Conservation (phyloP, 1,140 invertebrate genomes). For the Ostrea edulis region DNA sequence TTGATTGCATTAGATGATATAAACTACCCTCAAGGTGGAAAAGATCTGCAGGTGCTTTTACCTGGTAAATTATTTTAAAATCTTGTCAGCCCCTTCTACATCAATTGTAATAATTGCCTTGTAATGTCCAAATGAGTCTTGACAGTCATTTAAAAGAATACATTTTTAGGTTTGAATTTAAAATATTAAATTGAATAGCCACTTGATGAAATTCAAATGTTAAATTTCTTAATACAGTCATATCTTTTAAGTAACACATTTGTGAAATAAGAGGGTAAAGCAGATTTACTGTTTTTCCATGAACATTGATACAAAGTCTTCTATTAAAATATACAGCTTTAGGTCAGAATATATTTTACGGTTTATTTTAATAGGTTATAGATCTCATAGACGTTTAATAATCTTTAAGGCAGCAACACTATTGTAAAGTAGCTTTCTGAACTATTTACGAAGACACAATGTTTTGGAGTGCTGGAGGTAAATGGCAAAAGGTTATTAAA, state of each 20-base stretch:
- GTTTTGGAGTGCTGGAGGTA: background rate
- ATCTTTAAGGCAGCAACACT: background rate
- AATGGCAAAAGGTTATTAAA: background rate
- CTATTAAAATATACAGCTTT: background rate
- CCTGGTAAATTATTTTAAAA: constrained; percentile 27
- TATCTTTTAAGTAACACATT: too few relatives aligned
- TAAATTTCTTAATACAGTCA: too few relatives aligned
- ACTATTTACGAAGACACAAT: background rate
- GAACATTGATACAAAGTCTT: background rate
- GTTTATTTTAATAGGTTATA: background rate
- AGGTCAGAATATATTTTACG: background rate
- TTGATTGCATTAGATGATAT: constrained; percentile 35
- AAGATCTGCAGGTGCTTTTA: constrained; percentile 31
- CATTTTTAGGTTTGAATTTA: constrained; percentile 16
- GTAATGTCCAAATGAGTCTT: background rate
- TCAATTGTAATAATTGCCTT: constrained; percentile 1
- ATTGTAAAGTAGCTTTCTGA: background rate
- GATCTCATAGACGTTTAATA: background rate
- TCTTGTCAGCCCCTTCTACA: background rate
- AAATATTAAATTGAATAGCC: background rate
- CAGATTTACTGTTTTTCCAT: background rate
- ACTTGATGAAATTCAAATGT: background rate
- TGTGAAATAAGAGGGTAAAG: too few relatives aligned
- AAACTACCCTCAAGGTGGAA: constrained; percentile 7
- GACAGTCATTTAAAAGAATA: constrained; percentile 3